phyloP scores from a whole-genome alignment of 2,888 invertebrate genomes.

The Willowsia nigromaculata region DNA sequence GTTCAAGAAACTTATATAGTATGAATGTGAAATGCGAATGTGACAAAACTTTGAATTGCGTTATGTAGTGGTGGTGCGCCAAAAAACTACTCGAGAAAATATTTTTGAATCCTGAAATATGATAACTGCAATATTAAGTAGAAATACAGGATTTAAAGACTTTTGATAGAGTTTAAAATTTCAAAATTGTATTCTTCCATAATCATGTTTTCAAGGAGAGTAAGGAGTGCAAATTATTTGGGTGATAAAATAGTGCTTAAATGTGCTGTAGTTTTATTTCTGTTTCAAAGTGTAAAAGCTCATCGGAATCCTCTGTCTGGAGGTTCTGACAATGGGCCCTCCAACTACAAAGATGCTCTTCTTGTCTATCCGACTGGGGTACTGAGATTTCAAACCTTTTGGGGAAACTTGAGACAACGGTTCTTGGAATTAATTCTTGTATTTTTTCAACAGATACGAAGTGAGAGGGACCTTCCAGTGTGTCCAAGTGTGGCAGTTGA shows the following conservation, averaged over 20 bases:
- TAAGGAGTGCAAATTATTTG: neutral
- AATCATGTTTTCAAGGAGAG: neutral
- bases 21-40: neutral
- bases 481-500: conserved; percentile 81
- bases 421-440: neutral
- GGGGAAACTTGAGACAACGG: conserved; percentile 3
- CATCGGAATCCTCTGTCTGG: conserved; percentile 26
- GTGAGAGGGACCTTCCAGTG: conserved; percentile 83
- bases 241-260: neutral
- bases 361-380: conserved; percentile 73
- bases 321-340: conserved; percentile 7
- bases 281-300: neutral
- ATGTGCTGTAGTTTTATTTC: neutral
- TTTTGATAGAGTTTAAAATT: neutral
- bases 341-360: conserved; percentile 70
- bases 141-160: neutral
- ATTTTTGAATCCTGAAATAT: neutral
- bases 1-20: neutral
- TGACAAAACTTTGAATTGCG: conserved; percentile 3
- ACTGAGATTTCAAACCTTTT: neutral
- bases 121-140: too few species aligned
- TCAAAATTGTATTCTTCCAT: neutral
- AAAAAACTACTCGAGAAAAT: neutral
- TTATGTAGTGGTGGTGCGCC: conserved; percentile 6
- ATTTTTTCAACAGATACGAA: conserved; percentile 82